phyloP scores from a whole-genome alignment of 2,113 vertebrate genomes.

The Rhynchopsitta pachyrhyncha region DNA sequence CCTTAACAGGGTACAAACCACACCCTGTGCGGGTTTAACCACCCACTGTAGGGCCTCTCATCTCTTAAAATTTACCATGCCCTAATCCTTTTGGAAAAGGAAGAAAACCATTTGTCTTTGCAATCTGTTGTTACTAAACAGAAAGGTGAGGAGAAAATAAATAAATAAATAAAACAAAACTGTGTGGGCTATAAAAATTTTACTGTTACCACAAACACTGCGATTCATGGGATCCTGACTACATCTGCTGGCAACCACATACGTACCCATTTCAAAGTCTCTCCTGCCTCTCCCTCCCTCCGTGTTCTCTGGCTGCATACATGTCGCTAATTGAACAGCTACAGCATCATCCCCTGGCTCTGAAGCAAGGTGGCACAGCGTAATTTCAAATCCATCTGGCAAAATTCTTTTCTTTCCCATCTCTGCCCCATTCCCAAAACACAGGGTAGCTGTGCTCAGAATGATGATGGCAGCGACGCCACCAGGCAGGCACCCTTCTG shows the following conservation, averaged over 20 bases:
- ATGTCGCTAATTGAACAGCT: neutral
- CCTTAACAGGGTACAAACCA: neutral
- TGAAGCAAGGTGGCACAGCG: neutral
- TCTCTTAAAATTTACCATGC: neutral
- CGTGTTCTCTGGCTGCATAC: neutral
- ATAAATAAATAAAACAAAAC: neutral
- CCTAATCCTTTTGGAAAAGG: neutral
- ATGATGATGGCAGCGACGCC: rapidly evolving
- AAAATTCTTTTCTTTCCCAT: neutral
- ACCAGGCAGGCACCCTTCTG: neutral
- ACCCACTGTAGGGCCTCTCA: neutral
- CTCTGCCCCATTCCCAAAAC: neutral
- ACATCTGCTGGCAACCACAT: neutral
- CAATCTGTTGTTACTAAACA: neutral
- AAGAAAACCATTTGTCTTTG: neutral
- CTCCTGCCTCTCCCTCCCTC: neutral
- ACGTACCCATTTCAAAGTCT: neutral
- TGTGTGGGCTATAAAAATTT: neutral
- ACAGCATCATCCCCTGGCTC: neutral
- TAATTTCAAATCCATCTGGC: neutral
- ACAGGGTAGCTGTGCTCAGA: neutral
- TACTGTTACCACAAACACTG: neutral
- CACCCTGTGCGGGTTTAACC: neutral
- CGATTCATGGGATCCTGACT: neutral
- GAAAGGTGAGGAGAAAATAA: neutral